Evolutionary conservation across 2,797 vertebrate species (phyloP).

Genomic region (Oreortyx pictus): DNA sequence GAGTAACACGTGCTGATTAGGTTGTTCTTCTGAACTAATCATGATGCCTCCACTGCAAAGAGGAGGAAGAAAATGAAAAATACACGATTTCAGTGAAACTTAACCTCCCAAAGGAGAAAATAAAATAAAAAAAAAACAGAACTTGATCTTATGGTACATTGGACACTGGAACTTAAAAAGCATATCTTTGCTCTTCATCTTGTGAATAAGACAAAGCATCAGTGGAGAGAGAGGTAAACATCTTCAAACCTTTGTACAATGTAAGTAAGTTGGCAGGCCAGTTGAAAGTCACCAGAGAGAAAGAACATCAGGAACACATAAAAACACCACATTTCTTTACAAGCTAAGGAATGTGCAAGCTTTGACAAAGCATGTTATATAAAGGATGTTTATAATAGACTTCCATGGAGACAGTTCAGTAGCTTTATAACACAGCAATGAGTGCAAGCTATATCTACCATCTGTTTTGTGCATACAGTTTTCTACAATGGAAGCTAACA

Average conservation of each 20-base stretch:
- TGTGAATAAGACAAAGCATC: background rate
- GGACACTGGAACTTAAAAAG: background rate
- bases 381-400: constrained; percentile 63
- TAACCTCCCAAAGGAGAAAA: background rate
- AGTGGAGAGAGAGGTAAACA: constrained; percentile 5
- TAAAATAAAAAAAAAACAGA: background rate
- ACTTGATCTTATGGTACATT: background rate
- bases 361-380: constrained; percentile 52
- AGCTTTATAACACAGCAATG: constrained; percentile 52
- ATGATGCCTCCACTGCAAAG: background rate
- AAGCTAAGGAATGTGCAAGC: constrained; percentile 53
- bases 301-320: constrained; percentile 55
- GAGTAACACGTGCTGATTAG: background rate
- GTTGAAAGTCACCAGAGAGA: background rate
- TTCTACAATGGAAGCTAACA: constrained; percentile 26
- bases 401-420: constrained; percentile 63
- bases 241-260: background rate
- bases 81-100: background rate
- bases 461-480: constrained; percentile 22
- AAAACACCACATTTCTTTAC: constrained; percentile 50
- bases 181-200: background rate
- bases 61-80: background rate
- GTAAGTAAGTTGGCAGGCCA: background rate
- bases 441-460: constrained; percentile 53
- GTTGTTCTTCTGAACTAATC: background rate